phyloP scores from a whole-genome alignment of 2,113 vertebrate genomes.

The Falco punctatus region DNA sequence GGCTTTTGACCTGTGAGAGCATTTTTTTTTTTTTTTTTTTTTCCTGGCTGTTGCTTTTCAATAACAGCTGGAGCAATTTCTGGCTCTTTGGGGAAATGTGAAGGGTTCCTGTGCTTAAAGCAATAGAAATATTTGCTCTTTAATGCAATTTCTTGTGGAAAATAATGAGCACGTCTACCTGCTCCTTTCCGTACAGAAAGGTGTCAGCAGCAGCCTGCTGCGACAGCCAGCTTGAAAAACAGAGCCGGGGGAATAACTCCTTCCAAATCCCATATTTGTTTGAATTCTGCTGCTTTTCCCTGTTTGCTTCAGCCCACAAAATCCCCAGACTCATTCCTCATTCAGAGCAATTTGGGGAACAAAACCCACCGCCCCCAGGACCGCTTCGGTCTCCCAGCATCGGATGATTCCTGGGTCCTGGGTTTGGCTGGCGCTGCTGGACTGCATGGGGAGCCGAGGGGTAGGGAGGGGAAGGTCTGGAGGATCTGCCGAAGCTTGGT shows the following conservation, averaged over 20 bases:
- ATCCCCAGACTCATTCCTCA: background rate
- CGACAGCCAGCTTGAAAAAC: background rate
- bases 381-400: background rate
- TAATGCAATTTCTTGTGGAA: background rate
- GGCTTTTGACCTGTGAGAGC: background rate
- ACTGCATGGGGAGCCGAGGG: background rate
- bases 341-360: background rate
- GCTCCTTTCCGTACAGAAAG: background rate
- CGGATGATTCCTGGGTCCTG: rapidly evolving
- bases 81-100: background rate
- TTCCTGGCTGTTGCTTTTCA: background rate
- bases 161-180: background rate
- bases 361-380: background rate
- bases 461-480: background rate
- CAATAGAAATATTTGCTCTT: background rate
- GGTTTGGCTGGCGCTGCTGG: rapidly evolving
- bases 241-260: background rate
- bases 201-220: slow-evolving; percentile 35
- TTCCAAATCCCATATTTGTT: background rate
- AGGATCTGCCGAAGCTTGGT: background rate
- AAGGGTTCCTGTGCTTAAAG: background rate
- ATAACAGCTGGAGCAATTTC: background rate
- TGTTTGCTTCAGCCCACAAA: slow-evolving; percentile 6
- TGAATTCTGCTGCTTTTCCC: slow-evolving; percentile 24
- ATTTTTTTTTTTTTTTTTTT: background rate